phyloP scores from a whole-genome alignment of 2,797 vertebrate species.

The Coendou prehensilis region DNA sequence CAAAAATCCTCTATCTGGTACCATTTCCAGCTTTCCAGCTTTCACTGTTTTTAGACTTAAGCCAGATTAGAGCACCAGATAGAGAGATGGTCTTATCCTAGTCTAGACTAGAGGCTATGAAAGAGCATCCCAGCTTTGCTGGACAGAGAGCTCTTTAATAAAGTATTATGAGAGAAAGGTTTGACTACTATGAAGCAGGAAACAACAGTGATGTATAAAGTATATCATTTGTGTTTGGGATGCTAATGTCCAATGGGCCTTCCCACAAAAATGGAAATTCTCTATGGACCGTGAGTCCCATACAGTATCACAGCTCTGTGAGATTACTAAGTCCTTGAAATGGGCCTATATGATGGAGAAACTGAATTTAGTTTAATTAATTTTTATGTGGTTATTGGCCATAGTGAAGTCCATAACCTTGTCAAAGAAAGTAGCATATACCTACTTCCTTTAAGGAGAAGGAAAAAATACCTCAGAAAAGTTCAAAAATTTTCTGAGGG shows the following conservation, averaged over 20 bases:
- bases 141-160: neutral
- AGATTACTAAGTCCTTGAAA: neutral
- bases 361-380: conserved; percentile 16
- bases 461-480: neutral
- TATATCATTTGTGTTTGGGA: neutral
- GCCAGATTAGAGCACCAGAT: neutral
- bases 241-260: neutral
- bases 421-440: neutral
- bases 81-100: neutral
- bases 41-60: neutral
- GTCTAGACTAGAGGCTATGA: neutral
- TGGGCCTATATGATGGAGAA: neutral
- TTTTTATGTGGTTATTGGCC: conserved; percentile 18
- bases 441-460: neutral
- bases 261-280: neutral
- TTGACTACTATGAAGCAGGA: conserved; percentile 36
- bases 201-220: neutral
- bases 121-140: neutral
- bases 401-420: neutral
- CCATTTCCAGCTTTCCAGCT: neutral
- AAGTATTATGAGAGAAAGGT: neutral
- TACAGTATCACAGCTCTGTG: neutral
- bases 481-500: neutral
- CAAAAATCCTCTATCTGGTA: neutral
- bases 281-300: neutral